Percentiles rank a stretch among this genome's conserved stretches.
These are phyloP conservation scores for Dryadula phaetusa DNA, from an alignment of 2,888 invertebrate genomes.

Conservation along the genomic window DNA sequence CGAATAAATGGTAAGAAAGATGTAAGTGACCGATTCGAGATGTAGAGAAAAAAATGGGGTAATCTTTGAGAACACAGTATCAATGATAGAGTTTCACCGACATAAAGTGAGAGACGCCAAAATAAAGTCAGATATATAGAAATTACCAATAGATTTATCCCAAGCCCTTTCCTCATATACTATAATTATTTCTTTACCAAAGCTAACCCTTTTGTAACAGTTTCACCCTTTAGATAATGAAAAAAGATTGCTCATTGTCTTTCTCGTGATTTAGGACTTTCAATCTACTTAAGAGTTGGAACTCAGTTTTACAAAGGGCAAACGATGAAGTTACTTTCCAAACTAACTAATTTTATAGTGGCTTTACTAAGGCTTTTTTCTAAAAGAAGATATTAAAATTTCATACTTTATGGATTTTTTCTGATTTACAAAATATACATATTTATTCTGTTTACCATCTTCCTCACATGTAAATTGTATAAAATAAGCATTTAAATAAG, in stretches of 20 bases:
- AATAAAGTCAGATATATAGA: background rate
- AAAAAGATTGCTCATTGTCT: constrained; percentile 26
- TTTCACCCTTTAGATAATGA: constrained; percentile 29
- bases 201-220: constrained; percentile 15
- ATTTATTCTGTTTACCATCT: no score
- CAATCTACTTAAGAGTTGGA: constrained; percentile 1
- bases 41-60: no score
- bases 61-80: no score
- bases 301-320: background rate
- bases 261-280: constrained; percentile 24
- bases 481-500: no score
- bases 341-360: background rate
- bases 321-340: background rate
- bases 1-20: no score
- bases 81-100: no score
- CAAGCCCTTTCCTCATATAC: background rate
- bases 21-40: no score
- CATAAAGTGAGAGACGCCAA: background rate
- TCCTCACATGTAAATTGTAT: no score
- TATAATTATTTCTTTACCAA: constrained; percentile 20
- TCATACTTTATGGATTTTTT: background rate
- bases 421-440: no score
- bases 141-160: background rate
- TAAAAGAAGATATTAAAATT: background rate
- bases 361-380: background rate